Conservation (phyloP, 2,888 invertebrate genomes). For the Hirtodrosophila duncani region DNA sequence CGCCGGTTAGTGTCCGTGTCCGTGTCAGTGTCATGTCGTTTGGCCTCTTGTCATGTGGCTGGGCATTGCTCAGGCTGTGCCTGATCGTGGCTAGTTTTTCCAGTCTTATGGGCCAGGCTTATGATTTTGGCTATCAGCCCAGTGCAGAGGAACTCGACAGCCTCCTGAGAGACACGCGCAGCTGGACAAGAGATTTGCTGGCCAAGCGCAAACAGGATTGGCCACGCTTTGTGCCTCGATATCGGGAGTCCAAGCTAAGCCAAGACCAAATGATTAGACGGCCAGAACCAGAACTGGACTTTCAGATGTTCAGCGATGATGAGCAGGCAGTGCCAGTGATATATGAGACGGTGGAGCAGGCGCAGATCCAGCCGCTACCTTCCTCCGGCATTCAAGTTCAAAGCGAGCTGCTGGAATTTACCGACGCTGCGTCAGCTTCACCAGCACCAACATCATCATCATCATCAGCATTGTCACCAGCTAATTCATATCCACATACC, state of each 20-base stretch:
- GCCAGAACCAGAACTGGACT: slow-evolving; percentile 43
- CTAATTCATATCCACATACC: background rate
- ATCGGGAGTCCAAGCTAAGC: slow-evolving; percentile 28
- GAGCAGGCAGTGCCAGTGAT: slow-evolving; percentile 34
- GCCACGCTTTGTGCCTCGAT: slow-evolving; percentile 61
- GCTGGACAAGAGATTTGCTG: slow-evolving; percentile 66
- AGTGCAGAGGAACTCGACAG: slow-evolving; percentile 75
- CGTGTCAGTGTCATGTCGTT: background rate
- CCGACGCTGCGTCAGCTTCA: slow-evolving; percentile 13
- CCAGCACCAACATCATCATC: background rate
- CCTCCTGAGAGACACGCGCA: slow-evolving; percentile 56
- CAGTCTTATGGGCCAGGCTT: slow-evolving; percentile 34
- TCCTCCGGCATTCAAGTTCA: slow-evolving; percentile 36
- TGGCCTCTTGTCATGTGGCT: slow-evolving; percentile 55
- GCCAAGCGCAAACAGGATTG: slow-evolving; percentile 31
- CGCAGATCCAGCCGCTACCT: background rate
- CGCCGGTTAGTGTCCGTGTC: background rate
- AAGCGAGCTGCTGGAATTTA: slow-evolving; percentile 42
- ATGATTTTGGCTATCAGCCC: slow-evolving; percentile 75
- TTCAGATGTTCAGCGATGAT: slow-evolving; percentile 51
- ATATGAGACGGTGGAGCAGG: slow-evolving; percentile 35
- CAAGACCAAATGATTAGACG: too few species aligned
- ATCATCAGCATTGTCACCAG: background rate
- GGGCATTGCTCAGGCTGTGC: slow-evolving; percentile 52
- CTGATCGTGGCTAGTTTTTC: slow-evolving; percentile 45